These are phyloP conservation scores for Papilio dardanus DNA, from an alignment of 1,140 invertebrate genomes.

Conservation along the genomic window DNA sequence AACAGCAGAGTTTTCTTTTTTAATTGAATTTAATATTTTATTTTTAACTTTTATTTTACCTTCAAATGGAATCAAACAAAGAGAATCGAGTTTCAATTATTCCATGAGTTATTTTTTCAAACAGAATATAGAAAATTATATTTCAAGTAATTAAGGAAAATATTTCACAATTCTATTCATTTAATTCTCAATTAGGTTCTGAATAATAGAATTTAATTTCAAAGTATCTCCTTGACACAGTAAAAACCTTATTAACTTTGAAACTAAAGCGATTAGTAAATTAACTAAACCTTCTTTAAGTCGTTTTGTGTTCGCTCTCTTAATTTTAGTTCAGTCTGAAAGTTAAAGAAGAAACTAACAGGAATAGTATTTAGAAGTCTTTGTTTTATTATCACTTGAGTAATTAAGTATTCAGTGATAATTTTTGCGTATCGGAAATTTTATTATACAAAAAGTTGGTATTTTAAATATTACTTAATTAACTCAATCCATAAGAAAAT, in stretches of 20 bases:
- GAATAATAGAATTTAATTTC: constrained; percentile 1
- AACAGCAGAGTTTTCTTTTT: neutral
- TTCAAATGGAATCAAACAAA: neutral
- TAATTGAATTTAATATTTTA: neutral
- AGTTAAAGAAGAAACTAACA: constrained; percentile 6
- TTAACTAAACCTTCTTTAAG: constrained; percentile 19
- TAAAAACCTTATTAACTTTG: constrained; percentile 29
- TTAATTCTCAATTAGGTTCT: neutral
- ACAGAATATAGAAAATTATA: neutral
- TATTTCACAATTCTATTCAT: neutral
- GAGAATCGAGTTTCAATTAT: neutral
- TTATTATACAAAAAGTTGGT: too few species aligned
- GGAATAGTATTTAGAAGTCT: neutral
- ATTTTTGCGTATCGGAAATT: too few species aligned
- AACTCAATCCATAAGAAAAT: too few species aligned
- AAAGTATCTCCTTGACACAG: neutral
- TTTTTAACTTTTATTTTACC: neutral
- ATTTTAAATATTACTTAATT: too few species aligned
- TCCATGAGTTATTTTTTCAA: neutral
- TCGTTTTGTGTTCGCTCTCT: constrained; percentile 27
- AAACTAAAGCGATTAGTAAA: constrained; percentile 30
- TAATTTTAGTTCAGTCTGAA: constrained; percentile 20
- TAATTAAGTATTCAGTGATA: neutral
- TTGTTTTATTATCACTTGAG: neutral
- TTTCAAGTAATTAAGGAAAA: neutral